Evolutionary conservation across 2,797 vertebrate genomes (phyloP), one percentile per base, ranked within the genome.

Genomic region (Leptatherina wallacei): DNA sequence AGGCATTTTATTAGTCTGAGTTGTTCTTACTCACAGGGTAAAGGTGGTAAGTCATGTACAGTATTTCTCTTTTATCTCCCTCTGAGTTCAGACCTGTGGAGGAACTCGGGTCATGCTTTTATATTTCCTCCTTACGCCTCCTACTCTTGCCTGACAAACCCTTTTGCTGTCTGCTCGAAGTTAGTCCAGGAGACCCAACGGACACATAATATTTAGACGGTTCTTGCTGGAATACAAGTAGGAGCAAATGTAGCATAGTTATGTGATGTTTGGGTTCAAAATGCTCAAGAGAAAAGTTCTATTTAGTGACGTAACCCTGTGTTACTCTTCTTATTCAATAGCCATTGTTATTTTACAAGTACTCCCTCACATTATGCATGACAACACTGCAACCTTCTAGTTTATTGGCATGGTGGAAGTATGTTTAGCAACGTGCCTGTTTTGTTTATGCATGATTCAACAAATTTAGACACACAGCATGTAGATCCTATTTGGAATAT

Each of bases 401-500:
- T 87, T 94, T 95, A 91, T 91, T 96, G 95, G 94, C 94, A 94
- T 95, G 96, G 94, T 95, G 83, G 95, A 94, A 95, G 89, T 93
- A 91, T 95, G 93, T 86, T 93, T 94, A 93, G 95, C 92, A 93
- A 93, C 82, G 86, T 94, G 95, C 95, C 95, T 94, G 95, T 90
- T 90, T 92, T 89, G 84, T 89, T 81, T 94, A 92, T 95, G 96
- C 96, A 97, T 97, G 96, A 94, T 92, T 84, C 62, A 94, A 95
- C 94, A 93, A 94, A 95, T 78, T 95, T 94, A 95, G 93, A 94
- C 94, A 93, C 93, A 92, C 91, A 95, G 96, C 96, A 96, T 97
- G 96, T 95, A 95, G 94, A 95, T 92, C 93, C 95, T 94, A 95
- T 91, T 91, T 94, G 94, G 96, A 97, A 96, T 95, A 94, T 95